phyloP scores from a whole-genome alignment of 2,113 vertebrate genomes.

The Istiophorus platypterus region DNA sequence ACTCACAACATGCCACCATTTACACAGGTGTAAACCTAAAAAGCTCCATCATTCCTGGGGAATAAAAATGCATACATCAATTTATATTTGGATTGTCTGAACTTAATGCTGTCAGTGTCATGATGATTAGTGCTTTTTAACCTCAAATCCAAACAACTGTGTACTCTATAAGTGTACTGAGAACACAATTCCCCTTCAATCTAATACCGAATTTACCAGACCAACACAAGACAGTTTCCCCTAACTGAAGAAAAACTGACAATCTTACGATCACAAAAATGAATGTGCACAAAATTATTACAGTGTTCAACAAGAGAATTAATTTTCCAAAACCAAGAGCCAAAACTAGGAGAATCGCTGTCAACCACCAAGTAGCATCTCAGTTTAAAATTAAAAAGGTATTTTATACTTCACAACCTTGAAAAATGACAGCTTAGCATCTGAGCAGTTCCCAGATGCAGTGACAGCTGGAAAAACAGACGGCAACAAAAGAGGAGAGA shows the following conservation, averaged over 20 bases:
- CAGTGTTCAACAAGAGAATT: background rate
- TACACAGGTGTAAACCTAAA: background rate
- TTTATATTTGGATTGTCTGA: background rate
- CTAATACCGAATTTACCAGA: background rate
- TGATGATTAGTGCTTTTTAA: background rate
- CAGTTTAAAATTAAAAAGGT: background rate
- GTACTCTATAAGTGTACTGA: background rate
- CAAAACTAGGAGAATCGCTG: background rate
- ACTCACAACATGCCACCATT: background rate
- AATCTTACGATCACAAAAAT: background rate
- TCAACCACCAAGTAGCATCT: constrained; percentile 4
- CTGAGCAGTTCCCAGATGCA: constrained; percentile 2
- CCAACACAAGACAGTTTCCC: background rate
- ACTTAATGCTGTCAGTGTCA: background rate
- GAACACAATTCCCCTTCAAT: background rate
- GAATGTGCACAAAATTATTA: background rate
- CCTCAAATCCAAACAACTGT: background rate
- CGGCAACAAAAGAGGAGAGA: constrained; percentile 72
- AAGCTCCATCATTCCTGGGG: constrained; percentile 15
- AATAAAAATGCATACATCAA: constrained; percentile 14
- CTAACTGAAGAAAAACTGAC: background rate
- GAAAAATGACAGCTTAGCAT: background rate
- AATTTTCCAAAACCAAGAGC: background rate
- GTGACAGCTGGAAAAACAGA: constrained; percentile 31
- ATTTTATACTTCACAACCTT: background rate